These are phyloP conservation scores for Actenoides lindsayi DNA, from an alignment of 2,113 vertebrate species.

Conservation along the genomic window DNA sequence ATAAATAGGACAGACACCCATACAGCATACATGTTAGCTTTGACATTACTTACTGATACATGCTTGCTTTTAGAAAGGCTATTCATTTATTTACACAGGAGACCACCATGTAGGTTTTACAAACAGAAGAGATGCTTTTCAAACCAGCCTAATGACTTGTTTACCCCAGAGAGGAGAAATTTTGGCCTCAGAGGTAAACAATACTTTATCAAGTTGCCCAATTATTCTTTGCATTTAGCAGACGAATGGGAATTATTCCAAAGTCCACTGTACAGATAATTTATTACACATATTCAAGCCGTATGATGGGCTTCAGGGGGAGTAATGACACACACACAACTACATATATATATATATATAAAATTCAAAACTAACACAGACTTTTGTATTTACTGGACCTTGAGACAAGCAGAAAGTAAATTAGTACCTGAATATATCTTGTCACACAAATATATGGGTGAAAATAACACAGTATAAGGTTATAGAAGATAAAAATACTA, in stretches of 20 bases:
- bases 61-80: background rate
- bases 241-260: background rate
- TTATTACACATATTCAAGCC: background rate
- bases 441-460: background rate
- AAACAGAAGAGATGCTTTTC: background rate
- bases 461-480: background rate
- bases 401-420: background rate
- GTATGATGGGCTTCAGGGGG: background rate
- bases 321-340: rapidly evolving
- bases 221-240: background rate
- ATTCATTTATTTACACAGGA: background rate
- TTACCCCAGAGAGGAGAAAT: background rate
- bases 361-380: background rate
- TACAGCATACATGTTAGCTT: background rate
- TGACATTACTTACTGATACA: background rate
- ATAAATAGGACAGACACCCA: background rate
- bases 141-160: background rate
- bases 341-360: background rate
- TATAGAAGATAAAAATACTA: background rate
- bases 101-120: background rate
- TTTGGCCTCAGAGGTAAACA: background rate
- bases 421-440: background rate
- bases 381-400: background rate
- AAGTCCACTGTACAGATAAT: background rate
- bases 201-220: background rate